Conservation (phyloP, 2,113 vertebrate species). For the Delphinapterus leucas region DNA sequence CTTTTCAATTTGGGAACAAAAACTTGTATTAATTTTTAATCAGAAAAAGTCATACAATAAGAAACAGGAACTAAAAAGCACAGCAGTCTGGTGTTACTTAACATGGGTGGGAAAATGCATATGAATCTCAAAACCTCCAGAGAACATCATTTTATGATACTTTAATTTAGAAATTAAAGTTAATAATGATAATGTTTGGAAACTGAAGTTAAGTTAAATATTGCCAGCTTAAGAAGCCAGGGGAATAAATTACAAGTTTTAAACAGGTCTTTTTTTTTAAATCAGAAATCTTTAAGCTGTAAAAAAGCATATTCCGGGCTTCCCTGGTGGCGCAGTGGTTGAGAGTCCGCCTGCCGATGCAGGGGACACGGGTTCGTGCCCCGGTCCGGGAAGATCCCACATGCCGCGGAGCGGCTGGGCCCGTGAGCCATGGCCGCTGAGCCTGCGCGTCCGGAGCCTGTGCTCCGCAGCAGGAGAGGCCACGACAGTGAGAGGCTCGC, state of each 20-base stretch:
- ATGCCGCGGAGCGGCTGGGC: no score
- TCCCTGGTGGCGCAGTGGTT: no score
- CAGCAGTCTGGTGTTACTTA: background rate
- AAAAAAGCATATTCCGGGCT: background rate
- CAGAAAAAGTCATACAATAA: background rate
- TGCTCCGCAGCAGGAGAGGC: no score
- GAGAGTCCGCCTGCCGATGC: no score
- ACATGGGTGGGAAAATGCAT: background rate
- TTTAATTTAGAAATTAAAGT: conserved; percentile 30
- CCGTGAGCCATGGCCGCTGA: no score
- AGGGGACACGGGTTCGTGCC: no score
- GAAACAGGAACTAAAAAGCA: background rate
- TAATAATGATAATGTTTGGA: background rate
- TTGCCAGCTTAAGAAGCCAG: background rate
- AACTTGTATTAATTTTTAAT: conserved; percentile 31
- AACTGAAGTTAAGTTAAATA: background rate
- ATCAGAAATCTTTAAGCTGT: background rate
- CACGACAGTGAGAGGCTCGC: no score
- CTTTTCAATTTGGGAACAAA: conserved; percentile 4
- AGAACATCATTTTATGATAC: background rate
- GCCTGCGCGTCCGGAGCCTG: no score
- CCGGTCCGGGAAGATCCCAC: no score
- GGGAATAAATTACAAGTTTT: background rate
- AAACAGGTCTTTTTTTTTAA: background rate
- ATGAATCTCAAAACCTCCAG: background rate